Evolutionary conservation across 2,113 vertebrate genomes (phyloP).

Genomic region (Cyprinus carpio): DNA sequence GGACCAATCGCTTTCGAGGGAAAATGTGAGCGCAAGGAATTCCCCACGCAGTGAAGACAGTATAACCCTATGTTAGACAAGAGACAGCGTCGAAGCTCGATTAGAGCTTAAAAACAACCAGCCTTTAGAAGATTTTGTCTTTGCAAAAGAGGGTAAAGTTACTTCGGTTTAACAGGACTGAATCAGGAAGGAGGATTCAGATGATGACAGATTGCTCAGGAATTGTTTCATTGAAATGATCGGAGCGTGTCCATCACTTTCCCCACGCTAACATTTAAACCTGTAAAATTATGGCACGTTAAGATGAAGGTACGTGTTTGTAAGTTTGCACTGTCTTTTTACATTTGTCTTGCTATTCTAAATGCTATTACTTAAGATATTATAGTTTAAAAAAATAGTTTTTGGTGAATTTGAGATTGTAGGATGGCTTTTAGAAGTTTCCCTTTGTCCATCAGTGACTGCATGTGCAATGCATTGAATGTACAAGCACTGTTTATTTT

Average conservation of each 20-base stretch:
- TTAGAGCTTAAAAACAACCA: conserved; percentile 38
- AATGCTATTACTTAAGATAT: neutral
- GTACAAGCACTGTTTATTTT: neutral
- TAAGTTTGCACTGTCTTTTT: neutral
- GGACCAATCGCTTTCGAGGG: conserved; percentile 73
- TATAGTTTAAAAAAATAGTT: neutral
- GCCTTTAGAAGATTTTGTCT: conserved; percentile 8
- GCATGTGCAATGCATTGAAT: neutral
- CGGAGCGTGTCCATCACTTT: neutral
- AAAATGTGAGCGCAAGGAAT: conserved; percentile 81
- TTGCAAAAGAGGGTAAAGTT: conserved; percentile 12
- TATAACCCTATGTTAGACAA: conserved; percentile 66
- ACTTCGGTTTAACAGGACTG: neutral
- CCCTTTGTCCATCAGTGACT: neutral
- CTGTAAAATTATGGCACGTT: neutral
- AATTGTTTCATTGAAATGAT: conserved; percentile 28
- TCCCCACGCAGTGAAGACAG: conserved; percentile 73
- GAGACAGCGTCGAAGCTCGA: conserved; percentile 44
- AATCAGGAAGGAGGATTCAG: neutral
- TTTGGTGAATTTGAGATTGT: neutral
- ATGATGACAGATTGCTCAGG: conserved; percentile 13
- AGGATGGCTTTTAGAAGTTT: neutral
- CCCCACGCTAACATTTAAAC: neutral
- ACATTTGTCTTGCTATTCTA: neutral
- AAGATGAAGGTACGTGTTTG: conserved; percentile 19